Evolutionary conservation across 2,888 invertebrate species (phyloP), one percentile per base, ranked within the genome.

Genomic region (Sylvicola cinctus): DNA sequence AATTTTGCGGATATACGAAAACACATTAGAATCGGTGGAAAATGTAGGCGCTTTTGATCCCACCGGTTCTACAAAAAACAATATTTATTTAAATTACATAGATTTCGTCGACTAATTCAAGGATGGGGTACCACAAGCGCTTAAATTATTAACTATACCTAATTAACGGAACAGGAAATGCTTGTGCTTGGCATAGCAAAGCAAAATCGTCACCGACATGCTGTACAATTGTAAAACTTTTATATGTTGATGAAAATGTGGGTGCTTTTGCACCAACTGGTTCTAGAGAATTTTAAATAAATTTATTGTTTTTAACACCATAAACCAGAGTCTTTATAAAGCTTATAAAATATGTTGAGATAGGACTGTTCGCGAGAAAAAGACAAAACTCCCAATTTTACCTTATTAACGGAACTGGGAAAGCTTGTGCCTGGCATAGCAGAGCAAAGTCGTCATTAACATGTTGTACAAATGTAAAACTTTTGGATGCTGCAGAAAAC

Each of bases 21-120:
- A 30, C 60, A 53, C 46, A 66, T 65, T 54, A 67, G 65, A 43
- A 66, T 57, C 39, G 65, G 65, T 58, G 55, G 67, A 65, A 44
- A 72, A 57, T 51, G 68, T 69, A 38, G 74, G 74, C 42, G 66
- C 64, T 43, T 72, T 66, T 51, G 70, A 72, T 50, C 70, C 72
- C 43, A 73, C 70, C 10, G 74, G 73, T 51, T 74, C 73, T 74
- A 60, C 8, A 25, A 28, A 28, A 4, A 28, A 28, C 8, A 4
- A 20, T 20, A 20, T 6, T 20, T 20, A 6, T 28, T 28, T 5
- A n/a, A 8, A 11, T 13, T 13, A 13, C 16, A 32, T 16, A 4
- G 11, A 16, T 12, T 32, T 16, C n/a, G 31, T 29, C 12, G 13
- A 7, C 11, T 29, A 8, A 11, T 29, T 6, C n/a, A 8, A 15